Evolutionary conservation across 2,113 vertebrate species (phyloP).

Genomic region (Miniopterus natalensis): DNA sequence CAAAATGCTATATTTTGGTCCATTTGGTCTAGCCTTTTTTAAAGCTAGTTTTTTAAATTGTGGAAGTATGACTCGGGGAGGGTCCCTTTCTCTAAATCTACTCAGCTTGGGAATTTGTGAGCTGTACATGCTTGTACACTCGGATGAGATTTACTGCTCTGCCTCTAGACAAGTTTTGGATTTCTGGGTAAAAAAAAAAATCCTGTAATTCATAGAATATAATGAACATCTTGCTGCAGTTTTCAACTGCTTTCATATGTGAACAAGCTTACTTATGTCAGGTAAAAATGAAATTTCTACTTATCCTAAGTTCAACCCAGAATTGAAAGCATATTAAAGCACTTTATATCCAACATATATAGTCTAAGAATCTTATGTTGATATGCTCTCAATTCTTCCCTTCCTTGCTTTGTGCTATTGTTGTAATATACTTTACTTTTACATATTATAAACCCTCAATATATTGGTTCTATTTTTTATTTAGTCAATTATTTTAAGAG

Average conservation of each 20-base stretch:
- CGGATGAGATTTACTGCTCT: neutral
- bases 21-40: neutral
- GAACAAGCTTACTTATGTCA: neutral
- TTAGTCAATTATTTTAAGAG: neutral
- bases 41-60: slow-evolving; percentile 21
- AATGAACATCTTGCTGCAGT: neutral
- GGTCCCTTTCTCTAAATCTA: neutral
- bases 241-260: neutral
- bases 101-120: neutral
- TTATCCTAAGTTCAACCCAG: neutral
- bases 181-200: neutral
- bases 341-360: neutral
- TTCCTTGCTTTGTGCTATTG: neutral
- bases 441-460: neutral
- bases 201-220: neutral
- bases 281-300: neutral
- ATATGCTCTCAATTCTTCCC: neutral
- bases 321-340: neutral
- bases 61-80: neutral
- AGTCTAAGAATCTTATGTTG: neutral
- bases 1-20: neutral
- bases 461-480: neutral
- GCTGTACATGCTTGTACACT: neutral
- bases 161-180: neutral
- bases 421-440: neutral